These are phyloP conservation scores for Mycalesis mineus DNA, from an alignment of 2,888 invertebrate species.

Conservation along the genomic window DNA sequence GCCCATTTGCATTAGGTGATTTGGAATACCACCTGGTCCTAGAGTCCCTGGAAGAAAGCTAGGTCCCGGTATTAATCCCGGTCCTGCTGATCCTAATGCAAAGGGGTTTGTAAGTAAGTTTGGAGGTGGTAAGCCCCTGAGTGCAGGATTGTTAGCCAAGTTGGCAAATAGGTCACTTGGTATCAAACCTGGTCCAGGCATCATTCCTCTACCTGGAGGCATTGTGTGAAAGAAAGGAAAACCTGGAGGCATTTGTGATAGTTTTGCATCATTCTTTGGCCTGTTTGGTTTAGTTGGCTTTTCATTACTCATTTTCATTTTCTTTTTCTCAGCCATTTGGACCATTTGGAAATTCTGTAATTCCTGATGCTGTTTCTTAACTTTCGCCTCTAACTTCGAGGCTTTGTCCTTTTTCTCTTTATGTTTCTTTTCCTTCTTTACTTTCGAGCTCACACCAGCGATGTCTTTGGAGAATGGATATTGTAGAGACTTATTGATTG, in stretches of 20 bases:
- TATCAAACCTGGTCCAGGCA: slow-evolving; percentile 74
- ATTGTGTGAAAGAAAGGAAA: slow-evolving; percentile 69
- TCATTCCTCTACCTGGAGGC: slow-evolving; percentile 73
- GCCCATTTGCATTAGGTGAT: slow-evolving; percentile 72
- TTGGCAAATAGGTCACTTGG: slow-evolving; percentile 64
- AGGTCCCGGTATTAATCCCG: slow-evolving; percentile 81
- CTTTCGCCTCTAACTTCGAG: slow-evolving; percentile 66
- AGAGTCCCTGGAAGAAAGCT: slow-evolving; percentile 58
- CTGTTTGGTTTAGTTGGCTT: slow-evolving; percentile 61
- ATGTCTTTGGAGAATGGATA: slow-evolving; percentile 69
- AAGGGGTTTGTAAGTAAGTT: slow-evolving; percentile 73
- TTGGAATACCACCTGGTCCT: slow-evolving; percentile 60
- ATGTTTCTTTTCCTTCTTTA: slow-evolving; percentile 79
- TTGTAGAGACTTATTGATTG: slow-evolving; percentile 69
- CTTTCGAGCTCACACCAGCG: slow-evolving; percentile 77
- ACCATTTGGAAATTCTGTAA: slow-evolving; percentile 60
- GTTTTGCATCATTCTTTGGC: slow-evolving; percentile 63
- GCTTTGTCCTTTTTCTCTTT: slow-evolving; percentile 74
- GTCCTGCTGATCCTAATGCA: slow-evolving; percentile 74
- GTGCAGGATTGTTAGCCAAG: slow-evolving; percentile 66
- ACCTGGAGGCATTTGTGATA: slow-evolving; percentile 63
- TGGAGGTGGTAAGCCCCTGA: slow-evolving; percentile 60
- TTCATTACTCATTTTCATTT: slow-evolving; percentile 51
- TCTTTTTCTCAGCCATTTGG: slow-evolving; percentile 55
- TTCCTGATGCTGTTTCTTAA: slow-evolving; percentile 71